These are phyloP conservation scores for Microcebus griseorufus DNA, from an alignment of 2,113 vertebrate genomes.

Conservation along the genomic window DNA sequence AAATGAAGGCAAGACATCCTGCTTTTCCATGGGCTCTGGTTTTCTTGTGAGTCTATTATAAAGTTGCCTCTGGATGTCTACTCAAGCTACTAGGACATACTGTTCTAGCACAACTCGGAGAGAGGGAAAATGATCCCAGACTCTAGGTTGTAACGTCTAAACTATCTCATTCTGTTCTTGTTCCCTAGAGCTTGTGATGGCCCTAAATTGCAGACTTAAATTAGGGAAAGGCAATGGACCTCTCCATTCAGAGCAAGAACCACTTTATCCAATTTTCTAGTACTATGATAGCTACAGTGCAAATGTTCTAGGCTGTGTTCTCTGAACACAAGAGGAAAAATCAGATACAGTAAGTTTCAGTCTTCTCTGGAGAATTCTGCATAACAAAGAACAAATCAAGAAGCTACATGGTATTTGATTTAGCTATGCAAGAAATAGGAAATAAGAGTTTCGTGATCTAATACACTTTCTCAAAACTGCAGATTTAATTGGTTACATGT, in stretches of 20 bases:
- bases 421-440: neutral
- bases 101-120: neutral
- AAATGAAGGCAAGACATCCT: neutral
- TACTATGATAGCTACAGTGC: neutral
- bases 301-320: neutral
- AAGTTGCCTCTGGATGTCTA: neutral
- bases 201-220: neutral
- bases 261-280: neutral
- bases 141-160: neutral
- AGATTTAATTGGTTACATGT: neutral
- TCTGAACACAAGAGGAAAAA: neutral
- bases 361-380: neutral
- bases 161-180: neutral
- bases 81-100: neutral
- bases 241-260: neutral
- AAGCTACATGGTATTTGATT: neutral
- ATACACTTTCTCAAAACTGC: neutral
- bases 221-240: neutral
- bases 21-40: neutral
- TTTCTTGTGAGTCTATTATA: neutral
- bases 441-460: neutral
- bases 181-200: neutral
- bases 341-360: neutral
- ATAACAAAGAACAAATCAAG: neutral
- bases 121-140: neutral